Evolutionary conservation across 2,888 invertebrate species (phyloP), one percentile per base, ranked within the genome.

Genomic region (Archips xylosteana): DNA sequence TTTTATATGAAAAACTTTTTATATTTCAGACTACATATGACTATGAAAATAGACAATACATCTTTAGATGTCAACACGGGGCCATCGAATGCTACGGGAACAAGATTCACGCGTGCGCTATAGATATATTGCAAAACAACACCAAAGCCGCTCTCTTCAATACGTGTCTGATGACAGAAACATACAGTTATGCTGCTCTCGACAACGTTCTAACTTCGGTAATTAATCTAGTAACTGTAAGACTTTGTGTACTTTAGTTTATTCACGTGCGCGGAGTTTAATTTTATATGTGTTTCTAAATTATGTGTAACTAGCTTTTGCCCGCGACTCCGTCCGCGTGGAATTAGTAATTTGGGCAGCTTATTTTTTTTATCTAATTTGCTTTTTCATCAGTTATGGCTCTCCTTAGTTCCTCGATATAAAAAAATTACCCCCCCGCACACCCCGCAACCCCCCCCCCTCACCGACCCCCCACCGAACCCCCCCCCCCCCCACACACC

Each of bases 31-130:
- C 87, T 2, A 68, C 65, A 42, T 45, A 13, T 34, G 13, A 39
- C 12, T 71, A 75, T 23, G 70, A 80, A 6, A 68, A 78, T 2
- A 81, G 82, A 1, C 74, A 74, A 0, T 82, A 83, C 69, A 71
- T 65, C 74, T 97, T 98, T 85, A 90, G 90, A 34, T 98, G 98
- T 83, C 98, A 98, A 84, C 98, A 98, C 87, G 97, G 97, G 1
- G 84, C 87, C 2, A 81, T 90, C 0, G 97, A 98, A 88, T 98
- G 98, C 84, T 95, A 96, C 79, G 97, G 97, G 0, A 98, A 98
- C 87, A 97, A 95, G 80, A 95, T 97, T 71, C 98, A 98, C 85
- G 96, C 97, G 0, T 98, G 97, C 86, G 95, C 96, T 0, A 94
- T 97, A 66, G 94, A 96, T 78, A 82, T 93, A 10, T 87, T 97